phyloP scores from a whole-genome alignment of 2,113 vertebrate genomes.

The Lanius collurio region DNA sequence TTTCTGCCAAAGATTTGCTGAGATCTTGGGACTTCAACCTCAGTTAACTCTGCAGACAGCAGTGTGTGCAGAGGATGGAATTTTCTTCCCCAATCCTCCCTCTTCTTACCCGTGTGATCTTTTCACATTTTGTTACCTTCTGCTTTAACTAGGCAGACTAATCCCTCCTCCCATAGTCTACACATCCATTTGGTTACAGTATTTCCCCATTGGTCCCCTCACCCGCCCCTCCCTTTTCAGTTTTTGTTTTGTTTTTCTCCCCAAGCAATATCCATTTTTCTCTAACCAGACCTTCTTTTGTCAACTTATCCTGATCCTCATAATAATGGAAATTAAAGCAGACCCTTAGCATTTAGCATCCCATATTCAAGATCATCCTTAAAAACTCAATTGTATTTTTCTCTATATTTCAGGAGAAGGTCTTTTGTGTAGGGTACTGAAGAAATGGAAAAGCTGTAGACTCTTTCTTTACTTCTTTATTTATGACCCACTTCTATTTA shows the following conservation, averaged over 20 bases:
- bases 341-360: neutral
- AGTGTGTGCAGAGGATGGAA: neutral
- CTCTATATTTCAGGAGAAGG: neutral
- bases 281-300: neutral
- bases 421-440: neutral
- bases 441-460: neutral
- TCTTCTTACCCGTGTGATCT: accelerated
- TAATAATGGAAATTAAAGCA: neutral
- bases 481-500: neutral
- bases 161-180: neutral
- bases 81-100: neutral
- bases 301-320: neutral
- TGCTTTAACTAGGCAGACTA: neutral
- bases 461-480: neutral
- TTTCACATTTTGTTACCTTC: neutral
- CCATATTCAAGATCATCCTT: neutral
- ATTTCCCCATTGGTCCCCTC: neutral
- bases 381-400: neutral
- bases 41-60: neutral
- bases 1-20: neutral
- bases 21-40: neutral
- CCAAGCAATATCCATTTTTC: neutral
- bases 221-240: accelerated
- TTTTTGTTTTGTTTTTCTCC: neutral
- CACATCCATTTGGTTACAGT: neutral